Evolutionary conservation across 2,113 vertebrate genomes (phyloP).

Genomic region (Neogale vison): DNA sequence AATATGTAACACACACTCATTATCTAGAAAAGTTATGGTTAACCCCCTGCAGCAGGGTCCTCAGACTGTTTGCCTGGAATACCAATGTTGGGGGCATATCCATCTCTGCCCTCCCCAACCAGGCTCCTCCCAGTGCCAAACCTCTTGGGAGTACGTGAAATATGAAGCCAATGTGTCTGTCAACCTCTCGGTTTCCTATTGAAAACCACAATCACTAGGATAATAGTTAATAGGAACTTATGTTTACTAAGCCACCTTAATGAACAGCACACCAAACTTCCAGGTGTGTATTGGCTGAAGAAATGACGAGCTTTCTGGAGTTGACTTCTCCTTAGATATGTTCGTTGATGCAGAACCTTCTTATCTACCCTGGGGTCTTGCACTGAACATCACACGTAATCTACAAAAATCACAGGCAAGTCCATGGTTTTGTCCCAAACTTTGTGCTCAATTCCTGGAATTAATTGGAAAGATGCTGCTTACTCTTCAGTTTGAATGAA

Average conservation of each 20-base stretch:
- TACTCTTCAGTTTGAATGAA: background rate
- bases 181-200: background rate
- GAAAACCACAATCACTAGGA: background rate
- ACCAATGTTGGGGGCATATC: background rate
- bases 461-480: background rate
- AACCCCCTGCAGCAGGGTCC: too few species aligned
- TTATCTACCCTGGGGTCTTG: background rate
- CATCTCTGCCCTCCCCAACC: background rate
- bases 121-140: background rate
- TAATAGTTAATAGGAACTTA: conserved; percentile 17
- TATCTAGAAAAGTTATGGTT: background rate
- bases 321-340: background rate
- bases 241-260: background rate
- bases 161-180: background rate
- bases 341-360: background rate
- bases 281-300: background rate
- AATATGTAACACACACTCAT: background rate
- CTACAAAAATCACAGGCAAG: background rate
- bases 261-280: background rate
- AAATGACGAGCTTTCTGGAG: background rate
- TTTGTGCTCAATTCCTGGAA: background rate
- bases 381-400: background rate
- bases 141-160: background rate
- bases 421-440: background rate
- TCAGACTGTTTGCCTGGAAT: background rate